Percentiles rank a stretch among this genome's conserved stretches.
phyloP scores from a whole-genome alignment of 2,888 invertebrate species.

The Galeopsomyia nigrocyanea region DNA sequence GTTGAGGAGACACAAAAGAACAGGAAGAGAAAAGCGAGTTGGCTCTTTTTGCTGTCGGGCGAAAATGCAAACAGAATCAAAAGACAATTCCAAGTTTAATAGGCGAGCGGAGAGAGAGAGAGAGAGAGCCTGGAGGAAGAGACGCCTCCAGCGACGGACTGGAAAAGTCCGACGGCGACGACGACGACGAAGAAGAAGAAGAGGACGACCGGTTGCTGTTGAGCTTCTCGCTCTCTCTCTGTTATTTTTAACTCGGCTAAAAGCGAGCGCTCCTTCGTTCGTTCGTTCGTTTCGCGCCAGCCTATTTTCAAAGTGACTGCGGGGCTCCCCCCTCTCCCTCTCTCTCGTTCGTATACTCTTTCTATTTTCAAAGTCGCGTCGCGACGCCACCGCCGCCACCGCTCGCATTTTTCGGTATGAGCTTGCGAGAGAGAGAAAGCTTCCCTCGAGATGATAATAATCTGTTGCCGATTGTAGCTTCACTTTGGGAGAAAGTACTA shows the following conservation, averaged over 20 bases:
- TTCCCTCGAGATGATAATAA: neutral
- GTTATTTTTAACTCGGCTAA: constrained; percentile 69
- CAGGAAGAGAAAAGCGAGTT: constrained; percentile 20
- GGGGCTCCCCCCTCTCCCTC: constrained; percentile 5
- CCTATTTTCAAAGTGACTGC: constrained; percentile 60
- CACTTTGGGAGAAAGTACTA: neutral
- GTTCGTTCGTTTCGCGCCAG: constrained; percentile 44
- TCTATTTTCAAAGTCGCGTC: constrained; percentile 60
- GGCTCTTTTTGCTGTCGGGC: constrained; percentile 1
- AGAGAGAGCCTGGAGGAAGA: too few relatives aligned
- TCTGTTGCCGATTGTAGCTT: too few relatives aligned
- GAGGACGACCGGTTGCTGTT: constrained; percentile 34
- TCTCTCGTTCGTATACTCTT: constrained; percentile 45
- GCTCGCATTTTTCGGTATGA: neutral
- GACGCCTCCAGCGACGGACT: neutral
- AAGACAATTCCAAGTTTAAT: constrained; percentile 44
- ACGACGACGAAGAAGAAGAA: constrained; percentile 48
- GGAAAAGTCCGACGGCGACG: constrained; percentile 9
- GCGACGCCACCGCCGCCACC: constrained; percentile 11
- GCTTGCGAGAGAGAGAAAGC: neutral
- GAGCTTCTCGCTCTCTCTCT: constrained; percentile 49
- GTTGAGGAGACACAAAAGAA: neutral
- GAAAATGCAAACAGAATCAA: constrained; percentile 46
- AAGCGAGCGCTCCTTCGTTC: constrained; percentile 53
- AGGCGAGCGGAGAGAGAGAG: constrained; percentile 7